Evolutionary conservation across 2,888 invertebrate genomes (phyloP), one percentile per base, ranked within the genome.

Genomic region (Ceratothoa steindachneri): DNA sequence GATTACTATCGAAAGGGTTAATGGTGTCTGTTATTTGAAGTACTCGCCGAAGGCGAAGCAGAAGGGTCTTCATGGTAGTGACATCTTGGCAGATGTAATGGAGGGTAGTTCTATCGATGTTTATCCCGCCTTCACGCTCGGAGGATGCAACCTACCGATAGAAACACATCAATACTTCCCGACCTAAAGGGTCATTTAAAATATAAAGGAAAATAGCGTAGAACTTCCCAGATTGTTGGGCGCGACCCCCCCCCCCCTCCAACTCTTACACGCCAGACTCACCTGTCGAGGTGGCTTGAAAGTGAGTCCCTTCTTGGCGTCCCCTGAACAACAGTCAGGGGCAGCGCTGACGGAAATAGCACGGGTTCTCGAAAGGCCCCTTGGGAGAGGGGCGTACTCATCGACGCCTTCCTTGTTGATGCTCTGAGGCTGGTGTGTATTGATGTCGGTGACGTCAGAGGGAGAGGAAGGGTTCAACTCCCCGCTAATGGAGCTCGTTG

Each of bases 41-140:
- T 1, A 77, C 41, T 22, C 76, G 51, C 24, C 73, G 28, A 24
- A 77, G 67, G 24, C 71, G 51, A 27, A 77, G 51, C 28, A 77
- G 41, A 70, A 77, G 71, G 9, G 76, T 77, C 51, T 77, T 77
- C 12, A 77, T 64, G 1, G 76, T 55, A 1, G 73, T 72, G 19
- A 73, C 73, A 60, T 77, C 76, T 67, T 77, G 76, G 55, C 71
- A 70, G 70, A 77, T 70, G 66, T 77, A 77, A 19, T 90, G 90
- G 86, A 91, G 87, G 83, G 90, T 87, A 82, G 89, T 85, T 85
- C 91, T 85, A 86, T 92, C 87, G 85, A 89, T 84, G 82, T 87
- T 86, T 81, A 89, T 85, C 60, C 85, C 85, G n/a, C 84, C 84
- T 73, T 86, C 86, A 60, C 24, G 60, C 27, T 60, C 60, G 22